Conservation (phyloP, 2,113 vertebrate species). For the Canis aureus region DNA sequence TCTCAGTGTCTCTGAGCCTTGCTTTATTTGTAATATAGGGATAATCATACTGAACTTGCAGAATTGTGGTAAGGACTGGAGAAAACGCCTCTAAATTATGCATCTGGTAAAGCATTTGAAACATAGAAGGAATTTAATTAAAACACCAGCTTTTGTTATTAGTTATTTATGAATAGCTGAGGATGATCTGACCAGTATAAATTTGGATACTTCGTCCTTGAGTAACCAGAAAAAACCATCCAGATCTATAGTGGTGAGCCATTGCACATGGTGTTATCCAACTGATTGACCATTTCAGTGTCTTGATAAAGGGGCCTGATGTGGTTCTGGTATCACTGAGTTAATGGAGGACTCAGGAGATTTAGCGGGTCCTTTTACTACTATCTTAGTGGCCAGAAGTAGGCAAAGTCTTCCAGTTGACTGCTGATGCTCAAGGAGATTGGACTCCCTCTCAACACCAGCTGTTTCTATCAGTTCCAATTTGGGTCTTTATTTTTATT, state of each 20-base stretch:
- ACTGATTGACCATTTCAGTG: not conserved
- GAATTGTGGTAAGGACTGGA: not conserved
- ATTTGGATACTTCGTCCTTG: not conserved
- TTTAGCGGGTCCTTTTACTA: accelerated
- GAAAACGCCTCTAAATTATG: not conserved
- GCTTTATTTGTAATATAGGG: not conserved
- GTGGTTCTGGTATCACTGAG: not conserved
- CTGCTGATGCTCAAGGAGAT: not conserved
- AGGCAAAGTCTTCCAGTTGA: not conserved
- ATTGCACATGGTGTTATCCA: not conserved
- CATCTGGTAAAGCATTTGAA: not conserved
- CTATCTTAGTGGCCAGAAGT: not conserved
- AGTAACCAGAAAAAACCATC: not conserved
- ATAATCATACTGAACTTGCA: not conserved
- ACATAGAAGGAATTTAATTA: not conserved
- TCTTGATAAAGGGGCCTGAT: not conserved
- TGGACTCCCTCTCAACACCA: not conserved
- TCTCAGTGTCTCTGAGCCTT: not conserved
- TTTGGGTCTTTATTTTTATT: not conserved
- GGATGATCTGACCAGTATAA: not conserved
- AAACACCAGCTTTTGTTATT: not conserved
- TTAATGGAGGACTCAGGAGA: not conserved
- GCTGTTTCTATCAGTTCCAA: not conserved
- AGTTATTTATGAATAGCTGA: not conserved
- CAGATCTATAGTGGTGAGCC: not conserved